Conservation (phyloP, 2,797 vertebrate species). For the Nyctalus aviator region DNA sequence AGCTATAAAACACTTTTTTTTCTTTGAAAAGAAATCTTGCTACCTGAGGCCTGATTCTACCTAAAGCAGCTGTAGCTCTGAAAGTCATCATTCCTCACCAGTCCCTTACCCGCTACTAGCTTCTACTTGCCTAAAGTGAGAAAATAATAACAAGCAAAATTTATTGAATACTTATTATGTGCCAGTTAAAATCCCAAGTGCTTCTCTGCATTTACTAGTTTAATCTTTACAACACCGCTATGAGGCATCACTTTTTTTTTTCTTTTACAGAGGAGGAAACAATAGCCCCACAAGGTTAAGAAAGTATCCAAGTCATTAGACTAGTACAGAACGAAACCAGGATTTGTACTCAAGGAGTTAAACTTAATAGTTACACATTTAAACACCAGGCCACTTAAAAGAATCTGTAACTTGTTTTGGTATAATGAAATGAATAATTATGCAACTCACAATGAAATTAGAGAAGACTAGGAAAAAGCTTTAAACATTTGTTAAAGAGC, state of each 20-base stretch:
- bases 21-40: neutral
- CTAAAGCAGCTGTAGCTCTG: neutral
- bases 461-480: slow-evolving; percentile 14
- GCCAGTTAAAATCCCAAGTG: neutral
- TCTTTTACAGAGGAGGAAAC: neutral
- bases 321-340: neutral
- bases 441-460: neutral
- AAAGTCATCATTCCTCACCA: neutral
- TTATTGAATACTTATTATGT: neutral
- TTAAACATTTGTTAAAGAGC: neutral
- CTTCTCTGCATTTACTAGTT: neutral
- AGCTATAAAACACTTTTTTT: neutral
- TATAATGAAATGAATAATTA: neutral
- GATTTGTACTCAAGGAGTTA: neutral
- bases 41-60: neutral
- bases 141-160: neutral
- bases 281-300: neutral
- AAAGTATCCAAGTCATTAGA: neutral
- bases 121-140: neutral
- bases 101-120: accelerated
- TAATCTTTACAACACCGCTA: neutral
- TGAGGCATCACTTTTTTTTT: neutral
- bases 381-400: neutral
- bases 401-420: neutral
- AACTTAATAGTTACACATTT: neutral